Conservation (phyloP, 2,113 vertebrate genomes). For the Echinops telfairi region DNA sequence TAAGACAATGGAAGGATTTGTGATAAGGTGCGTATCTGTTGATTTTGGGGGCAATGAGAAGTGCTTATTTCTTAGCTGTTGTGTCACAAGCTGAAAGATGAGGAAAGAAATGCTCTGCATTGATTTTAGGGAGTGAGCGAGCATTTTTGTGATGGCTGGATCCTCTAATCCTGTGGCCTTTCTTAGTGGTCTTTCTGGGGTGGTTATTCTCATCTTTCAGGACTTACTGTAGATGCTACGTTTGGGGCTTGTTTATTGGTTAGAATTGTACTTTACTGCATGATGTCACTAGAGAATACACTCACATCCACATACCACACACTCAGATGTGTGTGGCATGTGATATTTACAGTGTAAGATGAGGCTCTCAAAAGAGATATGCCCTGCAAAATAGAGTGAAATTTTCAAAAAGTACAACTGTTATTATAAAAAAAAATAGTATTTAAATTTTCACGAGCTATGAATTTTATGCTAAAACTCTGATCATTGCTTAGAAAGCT, state of each 20-base stretch:
- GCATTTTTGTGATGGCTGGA: conserved; percentile 20
- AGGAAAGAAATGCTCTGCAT: neutral
- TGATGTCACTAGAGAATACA: neutral
- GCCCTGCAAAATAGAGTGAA: neutral
- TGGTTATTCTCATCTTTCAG: conserved; percentile 7
- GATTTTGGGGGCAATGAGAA: neutral
- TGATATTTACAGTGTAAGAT: neutral
- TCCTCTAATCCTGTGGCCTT: neutral
- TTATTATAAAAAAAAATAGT: neutral
- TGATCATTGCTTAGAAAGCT: neutral
- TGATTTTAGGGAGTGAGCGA: neutral
- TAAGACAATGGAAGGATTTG: neutral
- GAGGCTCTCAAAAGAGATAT: conserved; percentile 1
- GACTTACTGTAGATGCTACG: neutral
- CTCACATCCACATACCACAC: neutral
- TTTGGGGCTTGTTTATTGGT: neutral
- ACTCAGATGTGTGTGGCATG: too few species aligned
- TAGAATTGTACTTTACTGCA: neutral
- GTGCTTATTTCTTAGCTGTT: conserved; percentile 8
- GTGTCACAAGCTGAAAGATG: neutral
- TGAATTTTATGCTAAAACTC: conserved; percentile 25
- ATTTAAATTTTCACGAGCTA: conserved; percentile 48
- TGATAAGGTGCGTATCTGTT: neutral
- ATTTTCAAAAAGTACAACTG: neutral
- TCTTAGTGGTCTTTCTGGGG: conserved; percentile 43